Base-by-base conservation (phyloP, 2,113 vertebrate genomes). In the Hippocampus zosterae region DNA sequence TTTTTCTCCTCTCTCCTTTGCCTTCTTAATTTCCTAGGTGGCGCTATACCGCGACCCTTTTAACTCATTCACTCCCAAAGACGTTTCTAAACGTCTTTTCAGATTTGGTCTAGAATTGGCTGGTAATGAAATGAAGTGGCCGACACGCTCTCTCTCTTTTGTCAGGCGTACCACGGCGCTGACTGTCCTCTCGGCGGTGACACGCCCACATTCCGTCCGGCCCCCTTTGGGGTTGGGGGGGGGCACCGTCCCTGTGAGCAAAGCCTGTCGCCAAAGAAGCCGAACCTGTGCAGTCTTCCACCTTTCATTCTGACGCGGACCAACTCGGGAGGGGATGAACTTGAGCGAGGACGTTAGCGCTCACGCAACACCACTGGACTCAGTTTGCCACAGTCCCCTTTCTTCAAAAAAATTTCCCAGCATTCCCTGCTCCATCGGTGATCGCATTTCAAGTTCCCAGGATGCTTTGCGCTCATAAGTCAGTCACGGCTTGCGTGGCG, bases 361-460 rank as follows among this genome's bases (percentile, higher is more conserved):
- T 25, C 42, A n/a, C 25, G 15, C 37, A 69, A 19, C 29, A 3
- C 53, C 65, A 60, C 46, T 55, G 70, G 60, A 79, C 73, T 83
- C 44, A 27, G 41, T 74, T 78, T 72, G 74, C 77, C 77, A 81
- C 65, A 63, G 76, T 79, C 29, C 70, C 9, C 12, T 16, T 16
- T 76, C 50, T 40, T 33, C 33, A 71, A 50, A 62, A 15, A 18
- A 16, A 6, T 50, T 50, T 18, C 48, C 18, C 48, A 46, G 13
- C 44, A 46, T 46, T 46, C 44, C 44, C 8, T 23, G 52, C 52
- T 10, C 21, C 13, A 50, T 50, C 16, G 46, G 15, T 16, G 16
- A 16, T 19, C 16, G 18, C 46, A 6, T 18, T 16, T 50, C 46
- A n/a, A 53, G 50, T 53, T n/a, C 19, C 8, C 21, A 10, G 57